These are phyloP conservation scores for Melipona quadrifasciata DNA, from an alignment of 1,140 invertebrate genomes.

Conservation along the genomic window DNA sequence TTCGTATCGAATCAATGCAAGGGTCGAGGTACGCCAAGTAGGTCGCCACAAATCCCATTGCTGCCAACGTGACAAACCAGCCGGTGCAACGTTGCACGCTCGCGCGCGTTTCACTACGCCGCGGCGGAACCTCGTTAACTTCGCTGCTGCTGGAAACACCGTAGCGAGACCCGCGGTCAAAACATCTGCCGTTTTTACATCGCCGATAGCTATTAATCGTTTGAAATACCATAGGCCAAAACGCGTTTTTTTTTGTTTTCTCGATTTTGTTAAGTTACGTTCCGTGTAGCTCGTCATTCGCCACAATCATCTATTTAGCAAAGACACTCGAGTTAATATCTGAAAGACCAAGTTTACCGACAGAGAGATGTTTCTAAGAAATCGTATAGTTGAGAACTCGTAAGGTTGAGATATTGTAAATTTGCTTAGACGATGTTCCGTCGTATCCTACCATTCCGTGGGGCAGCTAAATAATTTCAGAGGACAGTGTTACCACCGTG, in stretches of 20 bases:
- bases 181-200: not conserved
- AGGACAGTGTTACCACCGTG: not conserved
- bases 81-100: constrained; percentile 47
- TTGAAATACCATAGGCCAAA: not conserved
- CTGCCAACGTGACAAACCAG: constrained; percentile 70
- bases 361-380: not conserved
- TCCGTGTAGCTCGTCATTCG: not conserved
- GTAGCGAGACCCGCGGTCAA: not conserved
- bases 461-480: not conserved
- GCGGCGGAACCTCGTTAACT: constrained; percentile 61
- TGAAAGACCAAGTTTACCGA: not conserved
- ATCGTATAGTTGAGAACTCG: not conserved
- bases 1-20: constrained; percentile 78
- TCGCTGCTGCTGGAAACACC: not conserved
- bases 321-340: too few relatives aligned
- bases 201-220: not conserved
- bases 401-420: too few relatives aligned
- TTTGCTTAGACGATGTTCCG: too few relatives aligned
- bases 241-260: too few relatives aligned
- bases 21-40: constrained; percentile 81
- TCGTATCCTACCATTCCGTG: not conserved
- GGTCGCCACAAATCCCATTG: constrained; percentile 78
- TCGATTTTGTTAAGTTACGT: too few relatives aligned
- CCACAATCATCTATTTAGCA: too few relatives aligned
- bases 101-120: constrained; percentile 40